Conservation (phyloP, 2,113 vertebrate species). For the Chitala chitala region DNA sequence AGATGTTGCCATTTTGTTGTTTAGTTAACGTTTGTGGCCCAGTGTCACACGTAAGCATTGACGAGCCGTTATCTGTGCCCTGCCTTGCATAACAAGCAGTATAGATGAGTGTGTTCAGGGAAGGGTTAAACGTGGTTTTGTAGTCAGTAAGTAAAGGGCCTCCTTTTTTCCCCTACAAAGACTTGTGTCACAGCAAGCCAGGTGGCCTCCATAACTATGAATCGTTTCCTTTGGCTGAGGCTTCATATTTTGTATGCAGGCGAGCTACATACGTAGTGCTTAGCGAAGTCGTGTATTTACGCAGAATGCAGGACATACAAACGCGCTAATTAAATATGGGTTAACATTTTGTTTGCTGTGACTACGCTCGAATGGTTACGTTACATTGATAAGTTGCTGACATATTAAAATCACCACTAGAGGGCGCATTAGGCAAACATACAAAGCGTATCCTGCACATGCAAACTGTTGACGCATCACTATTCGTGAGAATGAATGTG, state of each 20-base stretch:
- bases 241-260: neutral
- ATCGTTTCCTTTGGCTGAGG: neutral
- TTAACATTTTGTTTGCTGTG: neutral
- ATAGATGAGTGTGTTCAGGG: neutral
- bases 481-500: too few species aligned
- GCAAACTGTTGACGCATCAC: too few species aligned
- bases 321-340: neutral
- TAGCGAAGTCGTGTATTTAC: neutral
- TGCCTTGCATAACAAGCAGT: neutral
- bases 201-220: constrained; percentile 4
- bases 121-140: neutral
- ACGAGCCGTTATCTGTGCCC: neutral
- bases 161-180: constrained; percentile 19
- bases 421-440: constrained; percentile 17
- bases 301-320: neutral
- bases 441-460: neutral
- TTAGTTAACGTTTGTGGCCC: constrained; percentile 9
- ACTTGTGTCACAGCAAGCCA: neutral
- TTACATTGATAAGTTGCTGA: neutral
- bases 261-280: neutral
- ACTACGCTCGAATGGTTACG: neutral
- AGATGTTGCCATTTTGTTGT: neutral
- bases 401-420: constrained; percentile 7
- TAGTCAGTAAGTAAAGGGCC: constrained; percentile 1
- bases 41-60: neutral